phyloP scores from a whole-genome alignment of 2,113 vertebrate species.

The Cnemophilus loriae region DNA sequence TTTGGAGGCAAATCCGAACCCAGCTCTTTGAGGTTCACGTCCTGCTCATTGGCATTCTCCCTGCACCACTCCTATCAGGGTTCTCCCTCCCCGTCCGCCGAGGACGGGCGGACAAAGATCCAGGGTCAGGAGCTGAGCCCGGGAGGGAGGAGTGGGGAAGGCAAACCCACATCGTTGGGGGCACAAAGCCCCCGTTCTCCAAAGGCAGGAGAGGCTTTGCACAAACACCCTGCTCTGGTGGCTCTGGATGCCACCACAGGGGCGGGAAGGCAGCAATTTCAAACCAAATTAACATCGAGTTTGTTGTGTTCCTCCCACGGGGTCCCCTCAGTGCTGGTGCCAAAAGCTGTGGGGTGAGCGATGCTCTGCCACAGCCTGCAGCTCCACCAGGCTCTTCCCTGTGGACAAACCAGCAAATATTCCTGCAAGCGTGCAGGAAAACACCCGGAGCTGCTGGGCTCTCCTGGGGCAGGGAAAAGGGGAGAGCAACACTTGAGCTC shows the following conservation, averaged over 20 bases:
- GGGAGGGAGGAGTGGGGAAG: neutral
- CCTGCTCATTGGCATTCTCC: neutral
- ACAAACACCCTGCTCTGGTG: neutral
- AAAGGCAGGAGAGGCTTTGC: neutral
- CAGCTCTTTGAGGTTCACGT: neutral
- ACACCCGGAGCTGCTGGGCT: neutral
- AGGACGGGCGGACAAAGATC: neutral
- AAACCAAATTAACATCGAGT: neutral
- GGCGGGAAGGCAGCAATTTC: neutral
- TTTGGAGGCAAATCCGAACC: neutral
- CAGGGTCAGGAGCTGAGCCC: neutral
- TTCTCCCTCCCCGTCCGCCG: neutral
- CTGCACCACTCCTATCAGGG: neutral
- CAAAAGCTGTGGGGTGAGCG: neutral
- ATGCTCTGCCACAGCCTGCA: neutral
- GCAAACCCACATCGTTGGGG: rapidly evolving
- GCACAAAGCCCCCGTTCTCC: neutral
- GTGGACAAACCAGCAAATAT: neutral
- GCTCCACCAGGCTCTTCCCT: rapidly evolving
- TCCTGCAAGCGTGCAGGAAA: neutral
- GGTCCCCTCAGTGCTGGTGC: neutral
- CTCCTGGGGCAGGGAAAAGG: neutral
- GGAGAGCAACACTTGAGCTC: neutral
- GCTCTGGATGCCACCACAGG: neutral
- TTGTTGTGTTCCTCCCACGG: neutral